Evolutionary conservation across 2,888 invertebrate species (phyloP), one percentile per base, ranked within the genome.

Genomic region (Eupithecia centaureata): DNA sequence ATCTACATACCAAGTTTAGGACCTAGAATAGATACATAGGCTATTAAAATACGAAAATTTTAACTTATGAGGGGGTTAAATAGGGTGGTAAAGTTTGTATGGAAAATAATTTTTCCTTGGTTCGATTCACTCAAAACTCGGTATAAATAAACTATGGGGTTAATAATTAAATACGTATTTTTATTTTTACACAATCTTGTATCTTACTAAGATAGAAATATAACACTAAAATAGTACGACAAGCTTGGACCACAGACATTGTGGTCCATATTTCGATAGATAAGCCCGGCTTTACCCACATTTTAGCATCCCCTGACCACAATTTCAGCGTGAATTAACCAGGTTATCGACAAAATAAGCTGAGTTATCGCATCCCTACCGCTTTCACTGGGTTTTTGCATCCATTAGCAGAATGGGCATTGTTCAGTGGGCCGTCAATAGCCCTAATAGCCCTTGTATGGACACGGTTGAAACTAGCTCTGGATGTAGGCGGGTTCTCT

Each of bases 371-470:
- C 65, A 69, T 61, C 67, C 62, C 57, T 65, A 69, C 12, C 68
- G 61, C 58, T 68, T 52, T 65, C 28, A 70, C 59, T 58, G 68
- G 47, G 63, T 70, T 78, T 77, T 73, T 68, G 67, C 70, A 65
- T 72, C 76, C 77, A 80, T 78, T 79, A 80, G 74, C 64, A 65
- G 63, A 68, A 74, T 73, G 68, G 75, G n/a, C 61, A 76, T 79
- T 80, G 79, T 80, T 76, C 80, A 77, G 67, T 70, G 75, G 67
- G 54, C 67, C 25, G 71, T 73, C 76, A 79, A 74, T 77, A 75
- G 57, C 67, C 22, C 58, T 57, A 59, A 63, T 33, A 28, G 60
- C 47, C 60, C 60, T 30, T 68, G 62, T 42, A 68, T 65, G 60
- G 64, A 47, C 13, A 32, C 15, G 57, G 47, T 35, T 73, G 71